A percentile compares a stretch with the other conserved stretches of the same genome.
These are phyloP conservation scores for Cyanistes caeruleus DNA, from an alignment of 2,113 vertebrate species.

Conservation along the genomic window DNA sequence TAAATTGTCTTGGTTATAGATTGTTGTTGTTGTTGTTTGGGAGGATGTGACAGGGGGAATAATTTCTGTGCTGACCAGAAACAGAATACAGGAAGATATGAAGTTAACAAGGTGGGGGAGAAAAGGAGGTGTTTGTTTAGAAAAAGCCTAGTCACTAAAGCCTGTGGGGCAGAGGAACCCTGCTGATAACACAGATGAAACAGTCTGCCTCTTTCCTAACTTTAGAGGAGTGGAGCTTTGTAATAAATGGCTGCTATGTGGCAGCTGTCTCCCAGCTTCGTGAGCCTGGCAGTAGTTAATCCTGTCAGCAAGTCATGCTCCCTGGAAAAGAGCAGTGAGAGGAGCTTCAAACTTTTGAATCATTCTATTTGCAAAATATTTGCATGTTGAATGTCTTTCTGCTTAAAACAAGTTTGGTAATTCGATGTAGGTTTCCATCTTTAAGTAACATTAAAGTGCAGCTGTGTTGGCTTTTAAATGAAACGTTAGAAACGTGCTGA, in stretches of 20 bases:
- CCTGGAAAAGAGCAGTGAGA: constrained; percentile 44
- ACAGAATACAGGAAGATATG: constrained; percentile 48
- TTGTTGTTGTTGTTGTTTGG: background rate
- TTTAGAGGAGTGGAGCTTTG: constrained; percentile 49
- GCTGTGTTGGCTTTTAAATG: constrained; percentile 13
- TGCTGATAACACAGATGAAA: constrained; percentile 71
- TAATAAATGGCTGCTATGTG: constrained; percentile 76
- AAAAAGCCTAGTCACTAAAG: constrained; percentile 47
- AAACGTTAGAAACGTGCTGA: background rate
- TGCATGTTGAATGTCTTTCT: constrained; percentile 10
- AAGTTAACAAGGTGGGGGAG: constrained; percentile 52
- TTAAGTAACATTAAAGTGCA: background rate
- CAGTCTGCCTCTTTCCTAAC: constrained; percentile 60
- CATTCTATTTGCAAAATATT: constrained; percentile 29
- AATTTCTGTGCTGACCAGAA: constrained; percentile 36
- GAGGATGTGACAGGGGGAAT: background rate
- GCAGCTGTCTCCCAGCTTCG: constrained; percentile 64
- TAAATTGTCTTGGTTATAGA: background rate
- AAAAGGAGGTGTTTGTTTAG: constrained; percentile 67
- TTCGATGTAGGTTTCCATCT: constrained; percentile 30
- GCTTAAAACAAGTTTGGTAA: constrained; percentile 8
- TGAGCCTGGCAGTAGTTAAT: constrained; percentile 68
- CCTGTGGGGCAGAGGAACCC: constrained; percentile 47
- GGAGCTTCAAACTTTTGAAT: constrained; percentile 31
- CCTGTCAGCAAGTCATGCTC: constrained; percentile 61